Evolutionary conservation across 2,797 vertebrate species (phyloP).

Genomic region (Pelochelys cantorii): DNA sequence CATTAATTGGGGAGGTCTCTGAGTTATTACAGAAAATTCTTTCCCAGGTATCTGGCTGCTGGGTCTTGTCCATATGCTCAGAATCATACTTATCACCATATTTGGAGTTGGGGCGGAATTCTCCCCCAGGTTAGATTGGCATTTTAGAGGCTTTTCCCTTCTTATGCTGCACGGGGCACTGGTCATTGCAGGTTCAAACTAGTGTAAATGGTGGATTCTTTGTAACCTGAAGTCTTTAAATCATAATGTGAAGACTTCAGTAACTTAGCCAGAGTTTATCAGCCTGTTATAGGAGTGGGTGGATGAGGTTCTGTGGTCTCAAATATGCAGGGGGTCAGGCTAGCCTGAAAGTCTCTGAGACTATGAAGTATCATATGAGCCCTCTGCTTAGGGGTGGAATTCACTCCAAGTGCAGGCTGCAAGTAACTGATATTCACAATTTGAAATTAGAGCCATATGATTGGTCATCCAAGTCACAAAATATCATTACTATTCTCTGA

Average conservation of each 20-base stretch:
- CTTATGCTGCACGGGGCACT: neutral
- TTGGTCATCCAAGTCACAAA: neutral
- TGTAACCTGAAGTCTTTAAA: too few relatives aligned
- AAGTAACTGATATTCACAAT: neutral
- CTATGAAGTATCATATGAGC: neutral
- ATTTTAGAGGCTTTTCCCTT: neutral
- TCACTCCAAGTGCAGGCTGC: neutral
- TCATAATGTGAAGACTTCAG: too few relatives aligned
- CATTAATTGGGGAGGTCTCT: neutral
- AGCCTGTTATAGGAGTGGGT: too few relatives aligned
- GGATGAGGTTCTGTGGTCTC: too few relatives aligned
- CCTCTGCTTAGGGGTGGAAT: neutral
- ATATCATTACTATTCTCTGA: neutral
- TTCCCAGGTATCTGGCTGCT: neutral
- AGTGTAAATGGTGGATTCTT: neutral
- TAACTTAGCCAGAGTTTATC: too few relatives aligned
- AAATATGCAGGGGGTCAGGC: too few relatives aligned
- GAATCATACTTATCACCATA: neutral
- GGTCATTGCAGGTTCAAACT: neutral
- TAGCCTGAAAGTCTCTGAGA: too few relatives aligned
- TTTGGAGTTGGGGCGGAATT: neutral
- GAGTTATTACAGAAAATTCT: neutral
- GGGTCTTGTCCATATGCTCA: neutral
- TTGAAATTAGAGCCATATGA: neutral
- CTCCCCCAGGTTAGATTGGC: neutral